Conservation (phyloP, 1,140 invertebrate species). For the Drosophila mauritiana region DNA sequence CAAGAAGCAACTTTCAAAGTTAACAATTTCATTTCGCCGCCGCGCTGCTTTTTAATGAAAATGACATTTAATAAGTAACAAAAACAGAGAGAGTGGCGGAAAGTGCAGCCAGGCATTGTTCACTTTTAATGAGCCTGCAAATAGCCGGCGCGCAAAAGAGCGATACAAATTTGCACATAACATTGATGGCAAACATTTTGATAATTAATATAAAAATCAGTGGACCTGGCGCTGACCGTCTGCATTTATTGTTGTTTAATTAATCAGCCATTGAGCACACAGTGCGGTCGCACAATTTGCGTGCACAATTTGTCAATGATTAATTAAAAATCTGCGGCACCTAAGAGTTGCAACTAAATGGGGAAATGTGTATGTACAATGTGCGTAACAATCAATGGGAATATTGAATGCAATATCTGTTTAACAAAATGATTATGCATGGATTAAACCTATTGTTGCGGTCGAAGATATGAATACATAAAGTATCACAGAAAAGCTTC, state of each 20-base stretch:
- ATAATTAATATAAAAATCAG: slow-evolving; percentile 76
- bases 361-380: neutral
- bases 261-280: slow-evolving; percentile 56
- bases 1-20: slow-evolving; percentile 11
- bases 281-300: slow-evolving; percentile 3
- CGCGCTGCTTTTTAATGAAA: slow-evolving; percentile 19
- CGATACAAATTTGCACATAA: slow-evolving; percentile 35
- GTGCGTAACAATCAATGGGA: slow-evolving; percentile 22
- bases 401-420: slow-evolving; percentile 24
- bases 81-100: slow-evolving; percentile 1
- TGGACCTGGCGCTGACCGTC: slow-evolving; percentile 30
- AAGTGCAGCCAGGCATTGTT: slow-evolving; percentile 10
- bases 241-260: slow-evolving; percentile 65
- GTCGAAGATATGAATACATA: slow-evolving; percentile 2
- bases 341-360: slow-evolving; percentile 33
- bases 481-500: slow-evolving; percentile 1
- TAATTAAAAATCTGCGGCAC: slow-evolving; percentile 64
- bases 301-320: slow-evolving; percentile 58
- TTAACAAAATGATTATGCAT: slow-evolving; percentile 33
- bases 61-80: neutral
- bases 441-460: slow-evolving; percentile 34
- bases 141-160: slow-evolving; percentile 30
- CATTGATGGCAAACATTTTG: slow-evolving; percentile 57
- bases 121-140: slow-evolving; percentile 64
- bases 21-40: slow-evolving; percentile 40